These are phyloP conservation scores for Phthorimaea operculella DNA, from an alignment of 1,140 invertebrate species.

Conservation along the genomic window DNA sequence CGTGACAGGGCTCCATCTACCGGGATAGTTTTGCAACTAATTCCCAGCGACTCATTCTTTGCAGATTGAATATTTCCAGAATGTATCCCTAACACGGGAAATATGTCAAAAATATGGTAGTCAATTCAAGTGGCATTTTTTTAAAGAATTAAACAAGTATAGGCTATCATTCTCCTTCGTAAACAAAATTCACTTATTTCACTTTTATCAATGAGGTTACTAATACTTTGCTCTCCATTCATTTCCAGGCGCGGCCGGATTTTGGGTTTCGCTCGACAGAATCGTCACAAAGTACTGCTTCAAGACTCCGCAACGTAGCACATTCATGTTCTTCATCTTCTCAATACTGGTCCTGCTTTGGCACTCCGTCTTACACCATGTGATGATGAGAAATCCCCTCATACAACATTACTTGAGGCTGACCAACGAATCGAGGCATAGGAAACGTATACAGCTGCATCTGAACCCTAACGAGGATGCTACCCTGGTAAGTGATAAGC, in stretches of 20 bases:
- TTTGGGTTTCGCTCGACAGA: constrained; percentile 85
- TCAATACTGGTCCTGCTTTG: constrained; percentile 79
- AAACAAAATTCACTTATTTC: too few species aligned
- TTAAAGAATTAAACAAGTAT: too few species aligned
- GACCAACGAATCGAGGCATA: constrained; percentile 76
- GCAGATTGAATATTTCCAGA: too few species aligned
- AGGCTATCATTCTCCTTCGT: too few species aligned
- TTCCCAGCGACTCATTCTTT: too few species aligned
- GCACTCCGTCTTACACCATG: constrained; percentile 81
- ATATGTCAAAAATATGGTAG: too few species aligned
- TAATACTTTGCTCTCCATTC: too few species aligned
- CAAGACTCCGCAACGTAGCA: constrained; percentile 82
- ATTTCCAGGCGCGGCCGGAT: constrained; percentile 80
- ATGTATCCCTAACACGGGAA: too few species aligned
- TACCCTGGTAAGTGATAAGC: constrained; percentile 77
- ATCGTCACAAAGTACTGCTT: constrained; percentile 82
- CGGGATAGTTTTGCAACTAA: too few species aligned
- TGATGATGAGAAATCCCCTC: constrained; percentile 82
- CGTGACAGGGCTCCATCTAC: too few species aligned
- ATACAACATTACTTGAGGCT: constrained; percentile 84
- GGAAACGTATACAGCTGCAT: constrained; percentile 59
- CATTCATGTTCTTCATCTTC: constrained; percentile 85
- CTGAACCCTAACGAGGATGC: constrained; percentile 84
- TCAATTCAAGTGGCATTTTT: too few species aligned
- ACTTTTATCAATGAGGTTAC: too few species aligned